Evolutionary conservation across 2,888 invertebrate species (phyloP).

Genomic region (Mantis religiosa): DNA sequence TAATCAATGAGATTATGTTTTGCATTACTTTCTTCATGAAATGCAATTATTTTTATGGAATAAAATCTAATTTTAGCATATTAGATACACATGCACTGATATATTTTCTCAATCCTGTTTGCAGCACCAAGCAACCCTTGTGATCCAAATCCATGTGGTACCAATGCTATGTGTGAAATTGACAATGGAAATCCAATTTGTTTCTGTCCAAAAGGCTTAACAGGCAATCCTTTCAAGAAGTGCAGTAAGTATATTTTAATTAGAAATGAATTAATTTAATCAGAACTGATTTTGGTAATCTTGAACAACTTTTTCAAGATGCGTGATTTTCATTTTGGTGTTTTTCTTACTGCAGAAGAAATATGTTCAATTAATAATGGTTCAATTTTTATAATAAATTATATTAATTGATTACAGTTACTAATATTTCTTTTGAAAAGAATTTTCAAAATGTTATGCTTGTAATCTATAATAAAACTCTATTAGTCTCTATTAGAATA

Average conservation of each 20-base stretch:
- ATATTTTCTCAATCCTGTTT: constrained; percentile 15
- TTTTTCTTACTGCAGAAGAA: background rate
- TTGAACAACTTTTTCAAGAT: background rate
- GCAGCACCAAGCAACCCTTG: constrained; percentile 72
- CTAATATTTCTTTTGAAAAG: too few relatives aligned
- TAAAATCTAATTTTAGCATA: background rate
- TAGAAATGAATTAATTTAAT: background rate
- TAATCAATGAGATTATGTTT: constrained; percentile 19
- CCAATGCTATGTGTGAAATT: constrained; percentile 76
- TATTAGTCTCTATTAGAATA: too few relatives aligned
- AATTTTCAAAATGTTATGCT: too few relatives aligned
- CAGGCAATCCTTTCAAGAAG: constrained; percentile 85
- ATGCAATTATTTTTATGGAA: background rate
- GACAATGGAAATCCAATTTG: constrained; percentile 84
- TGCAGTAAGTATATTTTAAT: constrained; percentile 68
- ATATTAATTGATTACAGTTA: too few relatives aligned
- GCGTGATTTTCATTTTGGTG: background rate
- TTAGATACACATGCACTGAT: background rate
- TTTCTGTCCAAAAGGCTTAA: constrained; percentile 82
- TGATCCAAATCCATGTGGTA: constrained; percentile 82
- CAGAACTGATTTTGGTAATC: background rate
- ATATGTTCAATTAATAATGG: background rate
- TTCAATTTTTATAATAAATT: too few relatives aligned
- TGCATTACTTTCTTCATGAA: background rate
- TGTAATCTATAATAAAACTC: too few relatives aligned